Percentiles rank a stretch among this genome's conserved stretches.
These are phyloP conservation scores for Drosophila ezoana DNA, from an alignment of 2,888 invertebrate genomes.

Conservation along the genomic window DNA sequence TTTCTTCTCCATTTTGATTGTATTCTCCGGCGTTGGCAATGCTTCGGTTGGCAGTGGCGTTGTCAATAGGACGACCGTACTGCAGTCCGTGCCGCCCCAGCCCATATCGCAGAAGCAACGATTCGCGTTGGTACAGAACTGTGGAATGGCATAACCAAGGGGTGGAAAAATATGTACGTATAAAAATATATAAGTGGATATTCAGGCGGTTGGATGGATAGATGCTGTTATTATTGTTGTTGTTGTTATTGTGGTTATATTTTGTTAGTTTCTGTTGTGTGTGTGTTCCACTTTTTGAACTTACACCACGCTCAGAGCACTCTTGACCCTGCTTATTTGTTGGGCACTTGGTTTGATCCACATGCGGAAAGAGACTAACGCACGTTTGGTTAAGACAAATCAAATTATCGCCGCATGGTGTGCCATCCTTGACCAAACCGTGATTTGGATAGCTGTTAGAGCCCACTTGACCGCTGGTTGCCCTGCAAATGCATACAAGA, in stretches of 20 bases:
- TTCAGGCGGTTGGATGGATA: slow-evolving; percentile 2
- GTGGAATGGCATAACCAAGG: slow-evolving; percentile 58
- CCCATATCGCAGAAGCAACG: slow-evolving; percentile 96
- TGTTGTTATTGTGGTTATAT: neutral
- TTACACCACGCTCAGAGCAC: slow-evolving; percentile 98
- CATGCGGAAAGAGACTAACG: slow-evolving; percentile 92
- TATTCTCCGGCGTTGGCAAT: slow-evolving; percentile 87
- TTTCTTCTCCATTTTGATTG: slow-evolving; percentile 92
- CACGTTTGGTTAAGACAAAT: slow-evolving; percentile 98
- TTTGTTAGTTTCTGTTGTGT: neutral
- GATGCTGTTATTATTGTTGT: neutral
- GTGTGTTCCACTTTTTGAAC: slow-evolving; percentile 83
- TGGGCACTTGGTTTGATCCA: slow-evolving; percentile 95
- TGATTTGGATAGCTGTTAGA: slow-evolving; percentile 89
- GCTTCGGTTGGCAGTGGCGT: slow-evolving; percentile 87
- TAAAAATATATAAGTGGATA: slow-evolving; percentile 23
- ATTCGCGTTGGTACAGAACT: slow-evolving; percentile 97
- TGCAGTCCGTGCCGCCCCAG: slow-evolving; percentile 95
- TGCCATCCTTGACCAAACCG: slow-evolving; percentile 96
- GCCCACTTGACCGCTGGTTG: slow-evolving; percentile 90
- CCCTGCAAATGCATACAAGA: slow-evolving; percentile 85
- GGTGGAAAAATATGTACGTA: slow-evolving; percentile 15
- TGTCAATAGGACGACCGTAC: slow-evolving; percentile 90
- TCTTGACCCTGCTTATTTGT: slow-evolving; percentile 94
- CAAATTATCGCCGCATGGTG: slow-evolving; percentile 95